Evolutionary conservation across 2,797 vertebrate genomes (phyloP), one percentile per base, ranked within the genome.

Genomic region (Phoxinus dragarum): DNA sequence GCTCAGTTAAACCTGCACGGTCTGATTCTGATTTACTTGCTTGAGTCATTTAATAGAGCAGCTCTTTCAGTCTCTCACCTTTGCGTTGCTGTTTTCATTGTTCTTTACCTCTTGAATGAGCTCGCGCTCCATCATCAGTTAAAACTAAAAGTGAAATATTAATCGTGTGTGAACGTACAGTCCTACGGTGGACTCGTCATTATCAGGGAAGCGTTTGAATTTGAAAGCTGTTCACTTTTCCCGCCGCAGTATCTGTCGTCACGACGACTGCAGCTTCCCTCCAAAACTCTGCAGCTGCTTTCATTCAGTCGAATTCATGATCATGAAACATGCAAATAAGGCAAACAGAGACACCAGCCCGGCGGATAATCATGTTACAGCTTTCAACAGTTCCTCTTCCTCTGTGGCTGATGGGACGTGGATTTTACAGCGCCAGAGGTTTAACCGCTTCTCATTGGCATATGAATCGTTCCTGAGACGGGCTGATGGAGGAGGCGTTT

Each of bases 261-360:
- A 42, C 23, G 67, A 42, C 9, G 40, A 80, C 49, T 19, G 27
- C 23, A 47, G 27, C 77, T 36, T 72, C 38, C 36, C 14, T 72
- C 66, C 19, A 44, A 31, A 59, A 69, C n/a, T 21, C 40, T 11
- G n/a, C 66, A 21, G 47, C 17, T 42, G 52, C 40, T 47, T 71
- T 31, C 64, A 68, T 71, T 31, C 49, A 77, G 61, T 10, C 34
- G 21, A 73, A 72, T 40, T 67, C 14, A 72, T 54, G 8, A 80
- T 67, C 14, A 72, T 54, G 8, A 80, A 66, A 73, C 56, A 77
- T 85, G 77, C 76, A 74, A 85, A 80, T 66, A 61, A 31, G 68
- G n/a, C 19, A 44, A 36, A 66, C 31, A 40, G n/a, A 40, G 16
- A 31, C 75, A 40, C 16, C 61, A 38, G 61, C 59, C 44, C 5